Evolutionary conservation across 2,888 invertebrate species (phyloP).

Genomic region (Agapetus fuscipes): DNA sequence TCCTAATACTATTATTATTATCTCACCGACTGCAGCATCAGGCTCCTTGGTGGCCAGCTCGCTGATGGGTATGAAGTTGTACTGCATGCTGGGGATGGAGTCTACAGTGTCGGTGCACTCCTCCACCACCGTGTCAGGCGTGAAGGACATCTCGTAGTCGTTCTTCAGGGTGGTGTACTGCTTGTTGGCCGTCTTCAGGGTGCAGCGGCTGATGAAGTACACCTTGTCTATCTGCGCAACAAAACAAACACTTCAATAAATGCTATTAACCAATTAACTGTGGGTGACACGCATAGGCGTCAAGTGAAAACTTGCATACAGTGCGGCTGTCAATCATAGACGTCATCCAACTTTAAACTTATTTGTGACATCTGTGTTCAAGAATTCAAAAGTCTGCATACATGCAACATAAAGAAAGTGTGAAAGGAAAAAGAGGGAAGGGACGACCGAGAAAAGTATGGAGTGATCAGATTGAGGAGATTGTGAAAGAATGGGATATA

Average conservation of each 20-base stretch:
- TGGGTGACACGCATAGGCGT: too few relatives aligned
- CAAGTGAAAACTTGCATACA: too few relatives aligned
- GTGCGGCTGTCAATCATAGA: too few relatives aligned
- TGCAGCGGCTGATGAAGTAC: conserved; percentile 77
- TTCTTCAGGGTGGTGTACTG: conserved; percentile 75
- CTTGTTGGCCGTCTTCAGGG: conserved; percentile 90
- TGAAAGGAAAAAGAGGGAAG: too few relatives aligned
- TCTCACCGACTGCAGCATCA: conserved; percentile 67
- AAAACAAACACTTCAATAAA: neutral
- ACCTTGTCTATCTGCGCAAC: conserved; percentile 60
- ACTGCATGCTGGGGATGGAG: conserved; percentile 67
- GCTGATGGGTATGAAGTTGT: conserved; percentile 66
- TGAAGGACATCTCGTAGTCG: conserved; percentile 94
- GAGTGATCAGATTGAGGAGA: too few relatives aligned
- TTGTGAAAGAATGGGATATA: too few relatives aligned
- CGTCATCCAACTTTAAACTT: too few relatives aligned
- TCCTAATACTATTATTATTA: too few relatives aligned
- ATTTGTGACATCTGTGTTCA: too few relatives aligned
- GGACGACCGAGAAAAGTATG: too few relatives aligned
- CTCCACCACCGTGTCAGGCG: conserved; percentile 57
- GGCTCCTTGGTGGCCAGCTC: conserved; percentile 57
- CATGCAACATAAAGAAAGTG: neutral
- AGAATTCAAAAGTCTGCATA: conserved; percentile 1
- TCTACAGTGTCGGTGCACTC: conserved; percentile 47
- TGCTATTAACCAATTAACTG: too few relatives aligned